These are phyloP conservation scores for Pitta sordida DNA, from an alignment of 2,113 vertebrate genomes.

Conservation along the genomic window DNA sequence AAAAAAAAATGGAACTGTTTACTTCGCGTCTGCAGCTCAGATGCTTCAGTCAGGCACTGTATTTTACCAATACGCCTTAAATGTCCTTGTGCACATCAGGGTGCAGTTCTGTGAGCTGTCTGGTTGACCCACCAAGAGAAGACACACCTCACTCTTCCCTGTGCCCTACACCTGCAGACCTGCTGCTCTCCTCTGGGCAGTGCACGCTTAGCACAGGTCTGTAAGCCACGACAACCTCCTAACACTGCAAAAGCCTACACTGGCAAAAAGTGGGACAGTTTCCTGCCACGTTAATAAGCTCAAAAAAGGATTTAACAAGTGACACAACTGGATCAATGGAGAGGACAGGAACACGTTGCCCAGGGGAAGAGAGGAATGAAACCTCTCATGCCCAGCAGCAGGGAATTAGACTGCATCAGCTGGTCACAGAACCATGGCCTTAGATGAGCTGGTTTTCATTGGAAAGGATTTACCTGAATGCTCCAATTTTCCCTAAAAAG, in stretches of 20 bases:
- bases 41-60: neutral
- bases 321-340: neutral
- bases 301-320: neutral
- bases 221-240: neutral
- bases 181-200: neutral
- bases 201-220: fast-evolving
- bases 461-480: neutral
- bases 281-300: neutral
- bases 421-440: neutral
- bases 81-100: neutral
- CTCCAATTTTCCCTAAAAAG: neutral
- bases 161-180: neutral
- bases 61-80: neutral
- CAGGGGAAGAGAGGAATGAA: neutral
- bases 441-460: neutral
- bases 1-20: neutral
- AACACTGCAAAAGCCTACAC: neutral
- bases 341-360: neutral
- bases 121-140: neutral
- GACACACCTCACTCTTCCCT: neutral
- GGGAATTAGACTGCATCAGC: neutral
- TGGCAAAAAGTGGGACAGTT: neutral
- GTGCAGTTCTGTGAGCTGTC: neutral
- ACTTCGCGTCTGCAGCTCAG: neutral
- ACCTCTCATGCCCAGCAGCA: neutral